Evolutionary conservation across 30 jellyfish, hydroid and myxozoan genomes (phyloP).

Genomic region (Euphysa ruthae): DNA sequence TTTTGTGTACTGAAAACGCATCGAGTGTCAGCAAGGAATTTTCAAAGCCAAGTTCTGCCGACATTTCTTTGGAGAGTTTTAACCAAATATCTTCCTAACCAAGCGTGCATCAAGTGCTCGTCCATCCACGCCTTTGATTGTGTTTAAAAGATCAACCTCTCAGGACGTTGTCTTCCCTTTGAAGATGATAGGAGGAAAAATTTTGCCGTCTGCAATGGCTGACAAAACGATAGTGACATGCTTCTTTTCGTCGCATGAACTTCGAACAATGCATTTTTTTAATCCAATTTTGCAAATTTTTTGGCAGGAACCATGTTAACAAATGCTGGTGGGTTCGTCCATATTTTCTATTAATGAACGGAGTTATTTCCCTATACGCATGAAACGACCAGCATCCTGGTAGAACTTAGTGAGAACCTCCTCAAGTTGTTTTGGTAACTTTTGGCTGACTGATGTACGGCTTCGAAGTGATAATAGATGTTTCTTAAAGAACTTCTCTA

Average conservation of each 20-base stretch:
- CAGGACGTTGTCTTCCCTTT: not conserved
- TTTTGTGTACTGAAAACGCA: too few relatives aligned
- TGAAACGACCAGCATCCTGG: not conserved
- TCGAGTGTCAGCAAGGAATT: too few relatives aligned
- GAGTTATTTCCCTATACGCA: not conserved
- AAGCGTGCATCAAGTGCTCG: constrained; percentile 1
- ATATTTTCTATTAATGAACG: not conserved
- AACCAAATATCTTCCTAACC: constrained; percentile 19
- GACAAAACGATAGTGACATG: too few relatives aligned
- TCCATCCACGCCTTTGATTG: constrained; percentile 7
- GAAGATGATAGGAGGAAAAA: not conserved
- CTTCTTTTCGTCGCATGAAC: not conserved
- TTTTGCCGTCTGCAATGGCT: not conserved
- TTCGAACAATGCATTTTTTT: not conserved
- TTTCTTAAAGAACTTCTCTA: too few relatives aligned
- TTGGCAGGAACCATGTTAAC: not conserved
- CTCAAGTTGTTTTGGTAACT: constrained; percentile 11
- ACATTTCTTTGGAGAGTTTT: constrained; percentile 6
- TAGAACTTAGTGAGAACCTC: too few relatives aligned
- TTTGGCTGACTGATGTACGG: constrained; percentile 17
- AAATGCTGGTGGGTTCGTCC: not conserved
- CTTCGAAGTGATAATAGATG: not conserved
- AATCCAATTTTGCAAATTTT: not conserved
- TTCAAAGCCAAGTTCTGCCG: not conserved
- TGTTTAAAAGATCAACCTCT: not conserved